Percentiles rank a stretch among this genome's conserved stretches.
phyloP scores from a whole-genome alignment of 2,113 vertebrate species.

The Ia io region DNA sequence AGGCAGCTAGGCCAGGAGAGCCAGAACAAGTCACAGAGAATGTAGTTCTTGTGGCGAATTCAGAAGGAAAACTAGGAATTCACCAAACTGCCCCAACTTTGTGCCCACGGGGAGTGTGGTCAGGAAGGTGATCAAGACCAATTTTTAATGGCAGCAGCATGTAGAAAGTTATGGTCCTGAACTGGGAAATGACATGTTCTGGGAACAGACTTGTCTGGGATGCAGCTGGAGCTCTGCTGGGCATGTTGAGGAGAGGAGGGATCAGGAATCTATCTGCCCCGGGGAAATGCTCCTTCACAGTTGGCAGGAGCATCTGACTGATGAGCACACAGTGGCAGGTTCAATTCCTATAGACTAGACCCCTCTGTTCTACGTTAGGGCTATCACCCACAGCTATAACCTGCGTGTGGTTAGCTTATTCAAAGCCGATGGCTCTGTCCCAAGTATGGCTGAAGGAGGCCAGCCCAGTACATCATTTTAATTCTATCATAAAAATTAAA shows the following conservation, averaged over 20 bases:
- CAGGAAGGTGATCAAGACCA: not conserved
- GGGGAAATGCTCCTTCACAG: not conserved
- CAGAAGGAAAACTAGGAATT: not conserved
- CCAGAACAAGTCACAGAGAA: not conserved
- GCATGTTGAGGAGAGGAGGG: not conserved
- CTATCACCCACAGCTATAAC: not conserved
- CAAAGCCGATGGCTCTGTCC: not conserved
- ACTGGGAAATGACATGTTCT: not conserved
- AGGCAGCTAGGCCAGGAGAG: not conserved
- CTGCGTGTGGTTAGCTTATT: slow-evolving; percentile 21
- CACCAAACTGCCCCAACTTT: not conserved
- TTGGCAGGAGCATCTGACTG: not conserved
- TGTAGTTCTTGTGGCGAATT: not conserved
- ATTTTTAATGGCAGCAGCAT: not conserved
- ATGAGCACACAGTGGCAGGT: not conserved
- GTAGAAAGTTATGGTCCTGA: not conserved
- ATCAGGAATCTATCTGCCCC: not conserved
- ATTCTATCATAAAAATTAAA: slow-evolving; percentile 39
- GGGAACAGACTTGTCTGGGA: not conserved
- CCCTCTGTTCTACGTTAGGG: not conserved
- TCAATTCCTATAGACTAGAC: not conserved
- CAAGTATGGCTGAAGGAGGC: not conserved
- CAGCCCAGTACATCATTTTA: not conserved
- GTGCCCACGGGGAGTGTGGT: not conserved
- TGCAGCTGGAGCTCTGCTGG: not conserved